Evolutionary conservation across 2,888 invertebrate genomes (phyloP), one percentile per base, ranked within the genome.

Genomic region (Tetragonula carbonaria): DNA sequence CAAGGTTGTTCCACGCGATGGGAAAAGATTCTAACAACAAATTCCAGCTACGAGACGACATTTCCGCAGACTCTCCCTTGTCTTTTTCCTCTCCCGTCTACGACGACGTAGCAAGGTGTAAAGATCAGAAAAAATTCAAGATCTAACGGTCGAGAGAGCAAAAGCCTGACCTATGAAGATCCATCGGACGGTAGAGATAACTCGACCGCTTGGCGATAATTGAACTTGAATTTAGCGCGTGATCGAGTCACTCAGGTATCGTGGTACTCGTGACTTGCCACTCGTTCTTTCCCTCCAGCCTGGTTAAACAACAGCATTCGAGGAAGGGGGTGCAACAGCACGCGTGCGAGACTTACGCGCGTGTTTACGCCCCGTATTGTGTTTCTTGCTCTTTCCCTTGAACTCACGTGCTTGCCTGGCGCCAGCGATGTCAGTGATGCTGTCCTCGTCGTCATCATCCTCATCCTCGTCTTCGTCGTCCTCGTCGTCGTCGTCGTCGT

Each of bases 371-470:
- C 87, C 90, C 82, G 90, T 91, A 90, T 87, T 91, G 91, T 93
- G 93, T 92, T 94, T 93, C 92, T 93, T 93, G 91, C 92, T 93
- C 92, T 93, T 93, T 90, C 96, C 96, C 96, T 97, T 97, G 93
- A 97, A 97, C 98, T 98, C 97, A 97, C 98, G 97, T 97, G 97
- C 96, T 95, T 95, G 95, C 95, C 96, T 96, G 92, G 96, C 96
- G 95, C 96, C 95, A 91, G 96, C 96, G 92, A 96, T 96, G 90
- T 97, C 96, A 85, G 96, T 96, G 86, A 96, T 96, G 75, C 96
- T 96, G 38, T 96, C 96, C 45, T 96, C 96, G 4, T 96, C 96
- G 45, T 96, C 96, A 51, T 97, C 97, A 45, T 96, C 97, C 74
- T 96, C 96, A 62, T 95, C 95, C 66, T 96, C 97, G 77, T 96